A percentile compares a stretch with the other conserved stretches of the same genome.
These are phyloP conservation scores for Colinus virginianus DNA, from an alignment of 2,113 vertebrate genomes.

Conservation along the genomic window DNA sequence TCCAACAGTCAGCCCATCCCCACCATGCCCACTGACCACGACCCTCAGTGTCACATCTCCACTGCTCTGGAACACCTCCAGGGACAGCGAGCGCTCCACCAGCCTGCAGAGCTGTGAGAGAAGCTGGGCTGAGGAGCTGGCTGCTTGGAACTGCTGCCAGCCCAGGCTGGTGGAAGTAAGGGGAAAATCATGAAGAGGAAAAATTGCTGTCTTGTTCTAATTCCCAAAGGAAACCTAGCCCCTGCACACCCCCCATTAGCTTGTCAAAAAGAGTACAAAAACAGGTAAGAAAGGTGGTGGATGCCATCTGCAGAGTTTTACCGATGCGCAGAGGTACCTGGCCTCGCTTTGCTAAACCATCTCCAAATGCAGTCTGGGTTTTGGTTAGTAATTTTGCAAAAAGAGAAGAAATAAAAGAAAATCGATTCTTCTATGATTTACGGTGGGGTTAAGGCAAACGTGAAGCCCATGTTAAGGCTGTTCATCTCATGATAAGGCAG, in stretches of 20 bases:
- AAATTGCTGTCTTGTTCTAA: constrained; percentile 26
- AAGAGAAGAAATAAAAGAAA: accelerated
- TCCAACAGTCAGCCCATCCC: too few species aligned
- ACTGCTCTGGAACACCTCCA: not conserved
- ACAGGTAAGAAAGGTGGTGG: not conserved
- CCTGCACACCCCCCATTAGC: not conserved
- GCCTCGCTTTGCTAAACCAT: not conserved
- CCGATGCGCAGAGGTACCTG: accelerated
- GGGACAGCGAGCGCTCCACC: too few species aligned
- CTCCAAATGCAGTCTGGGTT: not conserved
- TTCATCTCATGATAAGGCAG: constrained; percentile 72
- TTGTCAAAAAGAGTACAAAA: not conserved
- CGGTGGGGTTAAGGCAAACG: constrained; percentile 44
- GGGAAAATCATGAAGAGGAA: constrained; percentile 57
- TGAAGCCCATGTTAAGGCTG: constrained; percentile 65
- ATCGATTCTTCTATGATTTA: constrained; percentile 48
- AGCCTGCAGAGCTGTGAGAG: too few species aligned
- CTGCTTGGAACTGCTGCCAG: constrained; percentile 61
- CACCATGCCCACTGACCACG: too few species aligned
- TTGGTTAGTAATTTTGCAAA: not conserved
- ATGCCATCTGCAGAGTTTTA: not conserved
- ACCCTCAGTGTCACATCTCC: too few species aligned
- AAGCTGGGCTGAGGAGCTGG: not conserved
- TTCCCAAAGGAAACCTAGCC: constrained; percentile 28
- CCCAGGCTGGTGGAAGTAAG: constrained; percentile 24